Conservation (phyloP, 2,797 vertebrate species). For the Smutsia temminckii region DNA sequence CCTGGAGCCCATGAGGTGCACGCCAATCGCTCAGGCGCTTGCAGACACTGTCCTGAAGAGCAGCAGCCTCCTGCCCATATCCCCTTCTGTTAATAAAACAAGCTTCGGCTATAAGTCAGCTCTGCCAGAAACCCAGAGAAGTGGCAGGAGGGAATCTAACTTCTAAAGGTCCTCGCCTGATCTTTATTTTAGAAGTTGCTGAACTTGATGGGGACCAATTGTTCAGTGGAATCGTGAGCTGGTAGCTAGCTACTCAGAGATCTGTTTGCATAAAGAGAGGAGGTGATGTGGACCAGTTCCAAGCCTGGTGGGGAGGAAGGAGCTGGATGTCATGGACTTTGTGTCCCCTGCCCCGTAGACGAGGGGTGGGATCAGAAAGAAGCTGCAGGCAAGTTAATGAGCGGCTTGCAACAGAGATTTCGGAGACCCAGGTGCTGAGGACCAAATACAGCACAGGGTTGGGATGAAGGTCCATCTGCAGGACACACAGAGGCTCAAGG, state of each 20-base stretch:
- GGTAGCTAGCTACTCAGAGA: not conserved
- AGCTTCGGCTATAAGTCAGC: not conserved
- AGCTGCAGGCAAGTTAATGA: not conserved
- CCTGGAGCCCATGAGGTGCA: not conserved
- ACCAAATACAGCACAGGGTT: not conserved
- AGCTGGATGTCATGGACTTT: not conserved
- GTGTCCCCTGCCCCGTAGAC: not conserved
- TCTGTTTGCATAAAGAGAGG: not conserved
- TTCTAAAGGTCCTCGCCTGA: not conserved
- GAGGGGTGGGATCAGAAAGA: not conserved
- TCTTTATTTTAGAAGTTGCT: not conserved
- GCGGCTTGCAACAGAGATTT: not conserved
- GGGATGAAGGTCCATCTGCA: not conserved
- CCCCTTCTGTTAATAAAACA: not conserved
- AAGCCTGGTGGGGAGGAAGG: not conserved
- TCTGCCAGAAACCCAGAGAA: not conserved
- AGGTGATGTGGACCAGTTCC: not conserved
- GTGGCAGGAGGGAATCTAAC: not conserved
- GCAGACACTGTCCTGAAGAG: not conserved
- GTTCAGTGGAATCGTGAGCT: not conserved
- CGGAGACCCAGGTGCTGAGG: not conserved
- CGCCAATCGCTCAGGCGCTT: not conserved
- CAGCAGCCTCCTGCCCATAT: not conserved
- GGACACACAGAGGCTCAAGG: not conserved
- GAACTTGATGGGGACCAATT: no score